Conservation (phyloP, 2,797 vertebrate species). For the Pipistrellus nathusii region DNA sequence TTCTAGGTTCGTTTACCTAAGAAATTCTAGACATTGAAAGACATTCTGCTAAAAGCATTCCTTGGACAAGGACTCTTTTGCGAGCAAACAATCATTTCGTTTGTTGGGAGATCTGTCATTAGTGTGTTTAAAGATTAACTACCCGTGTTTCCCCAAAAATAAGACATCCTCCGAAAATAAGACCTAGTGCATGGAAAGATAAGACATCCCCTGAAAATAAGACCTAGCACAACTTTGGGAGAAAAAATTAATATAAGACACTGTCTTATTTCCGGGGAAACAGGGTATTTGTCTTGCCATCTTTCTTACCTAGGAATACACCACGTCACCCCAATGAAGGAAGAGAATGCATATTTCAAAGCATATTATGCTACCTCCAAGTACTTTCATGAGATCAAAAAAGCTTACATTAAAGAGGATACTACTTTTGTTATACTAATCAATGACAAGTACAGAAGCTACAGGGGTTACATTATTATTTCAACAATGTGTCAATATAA, state of each 20-base stretch:
- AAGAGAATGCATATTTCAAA: conserved; percentile 1
- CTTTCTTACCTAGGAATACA: background rate
- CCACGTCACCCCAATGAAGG: background rate
- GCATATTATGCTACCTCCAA: background rate
- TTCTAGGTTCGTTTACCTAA: conserved; percentile 67
- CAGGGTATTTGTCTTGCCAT: background rate
- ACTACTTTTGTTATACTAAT: conserved; percentile 3
- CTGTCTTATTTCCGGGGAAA: too few species aligned
- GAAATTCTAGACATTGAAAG: conserved; percentile 59
- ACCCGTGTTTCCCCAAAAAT: too few species aligned
- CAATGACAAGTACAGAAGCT: background rate
- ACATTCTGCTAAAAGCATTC: conserved; percentile 70
- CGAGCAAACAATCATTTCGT: conserved; percentile 52
- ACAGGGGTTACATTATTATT: background rate
- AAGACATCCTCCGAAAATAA: too few species aligned
- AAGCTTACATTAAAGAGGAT: conserved; percentile 20
- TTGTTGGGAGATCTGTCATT: conserved; percentile 36
- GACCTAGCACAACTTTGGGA: too few species aligned
- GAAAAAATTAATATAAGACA: too few species aligned
- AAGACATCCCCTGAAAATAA: too few species aligned
- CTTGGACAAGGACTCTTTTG: conserved; percentile 50
- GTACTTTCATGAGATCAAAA: background rate
- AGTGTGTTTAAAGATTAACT: conserved; percentile 57
- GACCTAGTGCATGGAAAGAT: too few species aligned
- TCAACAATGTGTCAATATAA: background rate